A percentile compares a stretch with the other conserved stretches of the same genome.
These are phyloP conservation scores for Spisula subtruncata DNA, from an alignment of 2,888 invertebrate genomes.

Conservation along the genomic window DNA sequence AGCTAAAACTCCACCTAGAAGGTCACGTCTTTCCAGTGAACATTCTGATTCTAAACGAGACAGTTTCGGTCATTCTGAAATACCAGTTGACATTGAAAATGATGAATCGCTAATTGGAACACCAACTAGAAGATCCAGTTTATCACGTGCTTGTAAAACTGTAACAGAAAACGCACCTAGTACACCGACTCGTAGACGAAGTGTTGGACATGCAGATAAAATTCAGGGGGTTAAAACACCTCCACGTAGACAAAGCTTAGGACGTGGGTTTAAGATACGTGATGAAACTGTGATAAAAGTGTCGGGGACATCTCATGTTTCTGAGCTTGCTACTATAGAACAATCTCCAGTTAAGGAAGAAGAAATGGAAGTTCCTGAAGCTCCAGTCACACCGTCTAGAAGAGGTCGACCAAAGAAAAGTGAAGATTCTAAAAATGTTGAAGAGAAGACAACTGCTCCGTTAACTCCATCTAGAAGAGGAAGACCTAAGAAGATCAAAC, in stretches of 20 bases:
- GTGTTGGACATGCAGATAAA: conserved; percentile 9
- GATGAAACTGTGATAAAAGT: conserved; percentile 27
- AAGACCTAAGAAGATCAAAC: conserved; percentile 43
- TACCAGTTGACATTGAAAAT: conserved; percentile 50
- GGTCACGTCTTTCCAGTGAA: conserved; percentile 16
- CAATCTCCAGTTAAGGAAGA: conserved; percentile 28
- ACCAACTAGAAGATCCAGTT: conserved; percentile 45
- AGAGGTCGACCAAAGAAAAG: conserved; percentile 49
- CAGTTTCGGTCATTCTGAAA: conserved; percentile 59
- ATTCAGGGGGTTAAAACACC: conserved; percentile 29
- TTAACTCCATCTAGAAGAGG: conserved; percentile 63
- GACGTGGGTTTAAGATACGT: neutral
- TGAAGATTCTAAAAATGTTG: conserved; percentile 31
- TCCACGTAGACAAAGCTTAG: conserved; percentile 31
- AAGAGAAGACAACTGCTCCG: conserved; percentile 6
- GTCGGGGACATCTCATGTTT: neutral
- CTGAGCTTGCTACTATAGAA: conserved; percentile 21
- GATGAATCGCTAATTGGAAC: conserved; percentile 28
- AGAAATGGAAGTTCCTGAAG: conserved; percentile 26
- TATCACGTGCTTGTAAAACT: conserved; percentile 39
- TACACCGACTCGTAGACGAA: conserved; percentile 40
- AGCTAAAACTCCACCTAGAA: conserved; percentile 31
- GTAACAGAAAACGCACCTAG: neutral
- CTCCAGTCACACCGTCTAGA: conserved; percentile 51
- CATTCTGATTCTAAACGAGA: conserved; percentile 43